Conservation (phyloP, 2,888 invertebrate species). For the Copidosoma aretas region DNA sequence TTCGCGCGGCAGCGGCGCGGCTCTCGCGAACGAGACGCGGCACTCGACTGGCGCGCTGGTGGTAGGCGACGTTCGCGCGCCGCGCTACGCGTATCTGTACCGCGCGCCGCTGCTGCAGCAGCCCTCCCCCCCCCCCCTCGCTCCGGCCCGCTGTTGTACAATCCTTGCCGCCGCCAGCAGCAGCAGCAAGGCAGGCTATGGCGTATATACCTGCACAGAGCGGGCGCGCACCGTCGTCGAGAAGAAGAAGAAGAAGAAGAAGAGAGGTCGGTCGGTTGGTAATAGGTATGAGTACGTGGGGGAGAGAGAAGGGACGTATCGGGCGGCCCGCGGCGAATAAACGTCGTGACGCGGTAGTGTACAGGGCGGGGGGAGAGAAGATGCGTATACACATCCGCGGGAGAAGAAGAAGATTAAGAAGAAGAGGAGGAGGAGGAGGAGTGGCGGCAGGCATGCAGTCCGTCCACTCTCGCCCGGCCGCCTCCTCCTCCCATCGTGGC, state of each 20-base stretch:
- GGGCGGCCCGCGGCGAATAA: slow-evolving; percentile 50
- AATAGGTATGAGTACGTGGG: not conserved
- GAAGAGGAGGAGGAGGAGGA: slow-evolving; percentile 20
- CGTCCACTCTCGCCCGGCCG: slow-evolving; percentile 60
- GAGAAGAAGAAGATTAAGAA: slow-evolving; percentile 17
- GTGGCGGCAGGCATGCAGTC: slow-evolving; percentile 61
- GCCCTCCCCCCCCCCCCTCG: not conserved
- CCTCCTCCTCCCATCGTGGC: slow-evolving; percentile 14
- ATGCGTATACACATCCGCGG: slow-evolving; percentile 15
- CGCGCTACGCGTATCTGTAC: not conserved
- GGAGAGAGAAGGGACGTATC: not conserved
- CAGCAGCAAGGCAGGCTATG: not conserved
- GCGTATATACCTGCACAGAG: too few relatives aligned
- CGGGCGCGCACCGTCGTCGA: too few relatives aligned
- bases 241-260: not conserved
- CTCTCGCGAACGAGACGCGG: slow-evolving; percentile 40
- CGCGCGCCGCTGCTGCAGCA: not conserved
- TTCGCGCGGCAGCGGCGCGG: slow-evolving; percentile 22
- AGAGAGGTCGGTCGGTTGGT: not conserved
- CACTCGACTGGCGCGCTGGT: slow-evolving; percentile 41
- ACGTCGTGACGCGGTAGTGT: slow-evolving; percentile 50
- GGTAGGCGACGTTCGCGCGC: not conserved
- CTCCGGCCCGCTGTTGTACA: not conserved
- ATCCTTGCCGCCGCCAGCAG: not conserved
- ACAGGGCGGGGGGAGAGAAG: slow-evolving; percentile 40